Percentiles rank a stretch among this genome's conserved stretches.
Evolutionary conservation across 2,797 vertebrate species (phyloP).

Genomic region (Sebastes steindachneri): DNA sequence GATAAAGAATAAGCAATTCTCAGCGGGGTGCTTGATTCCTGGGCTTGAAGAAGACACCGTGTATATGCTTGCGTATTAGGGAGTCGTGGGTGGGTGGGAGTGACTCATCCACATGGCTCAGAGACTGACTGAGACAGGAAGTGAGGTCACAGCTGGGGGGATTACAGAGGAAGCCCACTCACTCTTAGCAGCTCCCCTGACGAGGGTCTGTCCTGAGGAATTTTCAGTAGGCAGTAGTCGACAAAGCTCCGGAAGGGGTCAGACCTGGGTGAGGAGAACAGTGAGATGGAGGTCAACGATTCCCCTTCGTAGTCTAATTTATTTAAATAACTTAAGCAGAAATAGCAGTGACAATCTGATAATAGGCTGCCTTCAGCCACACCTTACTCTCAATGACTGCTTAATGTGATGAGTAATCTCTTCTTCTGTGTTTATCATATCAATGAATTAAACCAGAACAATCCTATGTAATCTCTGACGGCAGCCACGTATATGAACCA

Average conservation of each 20-base stretch:
- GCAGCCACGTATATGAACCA: conserved; percentile 15
- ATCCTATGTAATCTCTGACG: conserved; percentile 46
- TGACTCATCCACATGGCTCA: conserved; percentile 73
- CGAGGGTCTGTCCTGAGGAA: conserved; percentile 98
- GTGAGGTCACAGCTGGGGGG: conserved; percentile 70
- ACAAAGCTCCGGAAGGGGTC: conserved; percentile 97
- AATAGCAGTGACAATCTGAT: not conserved
- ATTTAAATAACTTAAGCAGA: conserved; percentile 2
- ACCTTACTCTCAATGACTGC: not conserved
- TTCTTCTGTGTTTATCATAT: conserved; percentile 37
- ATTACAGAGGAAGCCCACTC: conserved; percentile 78
- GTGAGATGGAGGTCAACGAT: conserved; percentile 13
- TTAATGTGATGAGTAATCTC: conserved; percentile 40
- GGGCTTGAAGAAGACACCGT: conserved; percentile 25
- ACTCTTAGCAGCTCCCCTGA: conserved; percentile 95
- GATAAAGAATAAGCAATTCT: conserved; percentile 23
- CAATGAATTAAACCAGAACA: conserved; percentile 44
- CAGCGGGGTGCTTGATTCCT: conserved; percentile 41
- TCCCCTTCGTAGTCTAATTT: not conserved
- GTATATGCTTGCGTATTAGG: conserved; percentile 48
- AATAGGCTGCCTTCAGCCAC: not conserved
- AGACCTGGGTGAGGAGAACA: conserved; percentile 84
- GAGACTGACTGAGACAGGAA: conserved; percentile 68
- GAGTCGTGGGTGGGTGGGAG: conserved; percentile 60
- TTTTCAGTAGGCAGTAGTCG: conserved; percentile 99